A percentile compares a stretch with the other conserved stretches of the same genome.
Evolutionary conservation across 1,140 invertebrate species (phyloP).

Genomic region (Magallana gigas): DNA sequence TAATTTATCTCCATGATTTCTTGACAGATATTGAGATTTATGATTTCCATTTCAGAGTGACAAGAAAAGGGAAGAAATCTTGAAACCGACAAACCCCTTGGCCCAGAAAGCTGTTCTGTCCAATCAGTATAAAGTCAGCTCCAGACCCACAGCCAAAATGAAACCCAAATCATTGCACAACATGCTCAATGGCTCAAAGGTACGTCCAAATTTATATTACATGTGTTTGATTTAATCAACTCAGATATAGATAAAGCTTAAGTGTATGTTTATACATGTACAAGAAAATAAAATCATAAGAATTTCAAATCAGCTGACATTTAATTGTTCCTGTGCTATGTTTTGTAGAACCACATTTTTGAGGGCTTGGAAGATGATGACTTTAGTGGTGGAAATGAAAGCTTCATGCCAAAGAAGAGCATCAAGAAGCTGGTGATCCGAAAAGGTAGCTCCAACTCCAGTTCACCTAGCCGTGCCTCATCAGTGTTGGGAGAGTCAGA

Average conservation of each 20-base stretch:
- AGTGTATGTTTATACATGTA: no score
- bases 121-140: slow-evolving; percentile 84
- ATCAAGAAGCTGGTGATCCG: slow-evolving; percentile 81
- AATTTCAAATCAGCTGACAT: no score
- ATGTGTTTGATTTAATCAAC: background rate
- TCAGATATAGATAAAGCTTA: no score
- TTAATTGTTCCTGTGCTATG: background rate
- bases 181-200: slow-evolving; percentile 74
- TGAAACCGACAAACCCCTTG: slow-evolving; percentile 87
- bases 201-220: slow-evolving; percentile 53
- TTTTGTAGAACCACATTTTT: slow-evolving; percentile 79
- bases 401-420: slow-evolving; percentile 81
- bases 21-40: no score
- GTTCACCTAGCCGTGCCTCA: slow-evolving; percentile 60
- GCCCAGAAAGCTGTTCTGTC: slow-evolving; percentile 83
- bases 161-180: slow-evolving; percentile 80
- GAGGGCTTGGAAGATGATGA: slow-evolving; percentile 82
- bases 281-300: no score
- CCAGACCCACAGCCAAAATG: slow-evolving; percentile 82
- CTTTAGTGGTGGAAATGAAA: slow-evolving; percentile 76
- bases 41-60: slow-evolving; percentile 61
- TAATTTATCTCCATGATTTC: no score
- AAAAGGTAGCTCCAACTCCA: slow-evolving; percentile 62
- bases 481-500: slow-evolving; percentile 62
- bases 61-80: slow-evolving; percentile 84